These are phyloP conservation scores for Sitobion miscanthi DNA, from an alignment of 1,140 invertebrate species.

Conservation along the genomic window DNA sequence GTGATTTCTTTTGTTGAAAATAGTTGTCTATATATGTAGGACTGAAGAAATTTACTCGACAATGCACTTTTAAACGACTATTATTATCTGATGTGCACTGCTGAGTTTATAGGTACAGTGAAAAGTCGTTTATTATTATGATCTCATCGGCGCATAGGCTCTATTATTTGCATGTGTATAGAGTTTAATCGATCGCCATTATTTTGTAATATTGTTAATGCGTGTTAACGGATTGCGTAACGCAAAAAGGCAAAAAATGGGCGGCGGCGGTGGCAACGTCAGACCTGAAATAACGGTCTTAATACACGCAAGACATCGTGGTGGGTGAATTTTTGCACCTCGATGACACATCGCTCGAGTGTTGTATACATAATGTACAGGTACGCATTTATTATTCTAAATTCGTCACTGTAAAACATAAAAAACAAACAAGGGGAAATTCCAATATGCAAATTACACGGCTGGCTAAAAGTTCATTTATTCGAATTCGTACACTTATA, in stretches of 20 bases:
- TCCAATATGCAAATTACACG: not conserved
- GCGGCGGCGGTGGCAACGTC: not conserved
- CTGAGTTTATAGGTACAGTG: not conserved
- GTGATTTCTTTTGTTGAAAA: conserved; percentile 31
- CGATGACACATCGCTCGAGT: conserved; percentile 15
- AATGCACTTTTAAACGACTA: conserved; percentile 32
- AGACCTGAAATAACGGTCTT: conserved; percentile 27
- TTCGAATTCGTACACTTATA: too few species aligned
- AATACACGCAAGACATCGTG: conserved; percentile 23
- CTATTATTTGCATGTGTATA: conserved; percentile 8
- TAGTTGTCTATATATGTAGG: not conserved
- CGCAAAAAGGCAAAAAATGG: not conserved
- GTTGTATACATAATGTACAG: not conserved
- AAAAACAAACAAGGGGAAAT: not conserved
- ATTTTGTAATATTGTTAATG: conserved; percentile 28
- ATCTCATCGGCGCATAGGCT: not conserved
- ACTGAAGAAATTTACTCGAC: conserved; percentile 21
- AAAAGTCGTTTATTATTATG: conserved; percentile 5
- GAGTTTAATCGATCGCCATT: not conserved
- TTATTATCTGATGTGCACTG: not conserved
- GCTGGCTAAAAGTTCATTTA: not conserved
- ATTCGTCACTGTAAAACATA: conserved; percentile 16
- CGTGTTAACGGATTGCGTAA: conserved; percentile 21
- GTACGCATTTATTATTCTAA: not conserved
- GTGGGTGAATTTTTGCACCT: conserved; percentile 44